A percentile compares a stretch with the other conserved stretches of the same genome.
Conservation (phyloP, 2,797 vertebrate genomes). For the Sebastes paucispinis region DNA sequence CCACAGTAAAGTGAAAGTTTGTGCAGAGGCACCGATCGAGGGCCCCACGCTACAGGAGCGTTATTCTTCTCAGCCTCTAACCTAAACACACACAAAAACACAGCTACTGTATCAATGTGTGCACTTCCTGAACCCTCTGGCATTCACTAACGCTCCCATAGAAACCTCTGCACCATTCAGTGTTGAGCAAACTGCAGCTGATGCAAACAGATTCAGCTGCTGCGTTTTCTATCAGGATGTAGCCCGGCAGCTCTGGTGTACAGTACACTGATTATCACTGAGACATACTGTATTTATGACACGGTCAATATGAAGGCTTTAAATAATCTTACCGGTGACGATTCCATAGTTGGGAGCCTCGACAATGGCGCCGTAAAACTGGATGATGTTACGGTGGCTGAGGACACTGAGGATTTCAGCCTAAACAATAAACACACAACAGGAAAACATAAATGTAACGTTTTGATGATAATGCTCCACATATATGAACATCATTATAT, state of each 20-base stretch:
- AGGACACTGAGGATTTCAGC: constrained; percentile 98
- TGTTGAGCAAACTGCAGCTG: constrained; percentile 36
- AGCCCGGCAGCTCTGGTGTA: neutral
- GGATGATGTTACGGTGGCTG: constrained; percentile 98
- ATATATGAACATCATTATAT: neutral
- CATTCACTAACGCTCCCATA: constrained; percentile 46
- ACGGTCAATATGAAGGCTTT: neutral
- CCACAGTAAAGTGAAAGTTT: neutral
- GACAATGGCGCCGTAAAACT: constrained; percentile 95
- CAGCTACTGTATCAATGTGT: constrained; percentile 36
- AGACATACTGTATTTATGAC: neutral
- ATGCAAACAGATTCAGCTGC: constrained; percentile 33
- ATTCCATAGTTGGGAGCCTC: constrained; percentile 98
- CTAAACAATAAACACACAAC: constrained; percentile 70
- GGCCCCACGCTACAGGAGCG: constrained; percentile 8
- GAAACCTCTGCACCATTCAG: constrained; percentile 48
- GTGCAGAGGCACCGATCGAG: neutral
- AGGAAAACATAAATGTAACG: neutral
- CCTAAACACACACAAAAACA: constrained; percentile 34
- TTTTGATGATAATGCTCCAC: neutral
- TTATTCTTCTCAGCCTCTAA: constrained; percentile 35
- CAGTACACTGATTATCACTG: neutral
- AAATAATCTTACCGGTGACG: constrained; percentile 89
- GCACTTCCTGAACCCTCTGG: constrained; percentile 53
- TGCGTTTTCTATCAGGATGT: neutral